Conservation (phyloP, 1,140 invertebrate species). For the Cepaea nemoralis region DNA sequence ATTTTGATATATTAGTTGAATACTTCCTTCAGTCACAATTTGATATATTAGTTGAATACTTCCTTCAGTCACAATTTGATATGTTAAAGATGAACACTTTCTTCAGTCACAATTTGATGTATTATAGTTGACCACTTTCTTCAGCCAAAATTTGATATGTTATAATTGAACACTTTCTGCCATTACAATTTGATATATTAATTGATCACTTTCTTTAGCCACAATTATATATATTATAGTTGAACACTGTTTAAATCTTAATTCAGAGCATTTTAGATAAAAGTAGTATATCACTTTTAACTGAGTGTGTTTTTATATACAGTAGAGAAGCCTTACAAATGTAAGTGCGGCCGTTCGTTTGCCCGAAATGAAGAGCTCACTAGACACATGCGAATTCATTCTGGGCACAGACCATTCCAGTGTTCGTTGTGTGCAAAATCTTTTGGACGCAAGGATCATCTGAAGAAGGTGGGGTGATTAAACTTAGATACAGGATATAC, state of each 20-base stretch:
- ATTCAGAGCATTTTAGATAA: neutral
- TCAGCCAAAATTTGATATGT: no score
- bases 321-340: slow-evolving; percentile 89
- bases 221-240: neutral
- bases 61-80: no score
- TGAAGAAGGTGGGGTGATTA: slow-evolving; percentile 62
- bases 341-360: slow-evolving; percentile 91
- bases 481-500: no score
- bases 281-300: neutral
- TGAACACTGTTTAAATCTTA: neutral
- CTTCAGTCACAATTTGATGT: no score
- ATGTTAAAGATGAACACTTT: no score
- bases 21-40: no score
- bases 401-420: slow-evolving; percentile 75
- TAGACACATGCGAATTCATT: slow-evolving; percentile 89
- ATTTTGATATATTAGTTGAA: no score
- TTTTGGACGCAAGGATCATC: slow-evolving; percentile 87
- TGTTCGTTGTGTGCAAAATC: slow-evolving; percentile 86
- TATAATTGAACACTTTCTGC: neutral
- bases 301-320: slow-evolving; percentile 42
- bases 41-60: no score
- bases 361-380: slow-evolving; percentile 94
- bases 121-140: no score
- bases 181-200: neutral
- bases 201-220: neutral